Base-by-base conservation (phyloP, 2,888 invertebrate species). In the Troides oblongomaculatus region DNA sequence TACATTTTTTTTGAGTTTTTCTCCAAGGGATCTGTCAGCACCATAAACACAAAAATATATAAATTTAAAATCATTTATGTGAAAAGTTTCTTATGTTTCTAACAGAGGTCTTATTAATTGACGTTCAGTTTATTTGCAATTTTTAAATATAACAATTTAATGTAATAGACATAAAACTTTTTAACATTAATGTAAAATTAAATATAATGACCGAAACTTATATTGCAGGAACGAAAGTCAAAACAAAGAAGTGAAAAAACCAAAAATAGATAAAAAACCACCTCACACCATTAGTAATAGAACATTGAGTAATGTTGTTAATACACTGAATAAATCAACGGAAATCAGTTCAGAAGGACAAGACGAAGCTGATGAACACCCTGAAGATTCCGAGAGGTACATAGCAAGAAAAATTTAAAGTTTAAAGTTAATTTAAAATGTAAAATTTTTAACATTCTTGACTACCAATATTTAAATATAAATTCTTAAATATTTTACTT, bases 341-440 rank as follows among this genome's bases (percentile, higher is more conserved):
- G 90, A 89, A 30, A 73, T 83, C 1, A 77, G 79, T 65, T 72
- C 82, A 72, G 89, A 89, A 21, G 72, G 78, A 43, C 84, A 81
- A 66, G 88, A 88, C 5, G 87, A 90, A 7, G 76, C 74, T 72
- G 90, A 91, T 64, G 91, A 90, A 68, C 85, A 81, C 10, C 76
- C 79, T 71, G 88, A 89, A 81, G 89, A 89, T 74, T 84, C 88
- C 57, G 90, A 89, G 77, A 90, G 90, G 92, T 89, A 81, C 50
- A 14, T 50, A 2, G 5, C 14, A 5, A 50, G 10, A 5, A 50
- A 39, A 39, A 50, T 18, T 50, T 18, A 50, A 17, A 5, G 17
- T 18, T 4, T 50, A 12, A 17, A 50, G 4, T 14, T 12, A 1
- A 18, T 50, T 39, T 39, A 39, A 39, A 39, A 39, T 39, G 10